A percentile compares a stretch with the other conserved stretches of the same genome.
These are phyloP conservation scores for Pedionomus torquatus DNA, from an alignment of 2,113 vertebrate genomes.

Conservation along the genomic window DNA sequence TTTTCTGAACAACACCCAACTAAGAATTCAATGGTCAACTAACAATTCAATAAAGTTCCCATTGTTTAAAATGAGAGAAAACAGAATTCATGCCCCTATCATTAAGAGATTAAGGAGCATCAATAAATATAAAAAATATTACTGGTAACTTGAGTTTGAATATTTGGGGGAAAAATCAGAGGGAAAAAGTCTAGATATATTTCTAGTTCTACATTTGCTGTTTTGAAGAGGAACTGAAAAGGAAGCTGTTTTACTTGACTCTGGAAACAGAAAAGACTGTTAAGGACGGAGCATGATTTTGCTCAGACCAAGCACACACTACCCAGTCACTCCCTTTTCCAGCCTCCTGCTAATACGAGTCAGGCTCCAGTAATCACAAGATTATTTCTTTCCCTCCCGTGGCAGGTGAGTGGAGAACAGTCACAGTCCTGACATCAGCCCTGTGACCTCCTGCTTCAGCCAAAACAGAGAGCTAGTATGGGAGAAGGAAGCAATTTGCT, in stretches of 20 bases:
- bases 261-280: not conserved
- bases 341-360: not conserved
- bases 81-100: not conserved
- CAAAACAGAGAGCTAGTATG: not conserved
- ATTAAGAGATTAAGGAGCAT: not conserved
- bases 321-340: not conserved
- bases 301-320: not conserved
- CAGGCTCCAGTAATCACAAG: not conserved
- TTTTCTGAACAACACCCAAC: not conserved
- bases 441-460: not conserved
- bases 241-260: not conserved
- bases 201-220: not conserved
- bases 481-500: constrained; percentile 14
- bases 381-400: not conserved
- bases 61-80: not conserved
- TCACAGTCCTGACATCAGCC: not conserved
- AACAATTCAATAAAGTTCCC: not conserved
- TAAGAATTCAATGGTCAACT: too few species aligned
- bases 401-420: not conserved
- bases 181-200: not conserved
- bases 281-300: not conserved
- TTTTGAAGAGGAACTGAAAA: not conserved
- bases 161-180: not conserved
- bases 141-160: too few species aligned
- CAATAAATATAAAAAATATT: too few species aligned